Evolutionary conservation across 2,797 vertebrate species (phyloP).

Genomic region (Lacerta bilineata): DNA sequence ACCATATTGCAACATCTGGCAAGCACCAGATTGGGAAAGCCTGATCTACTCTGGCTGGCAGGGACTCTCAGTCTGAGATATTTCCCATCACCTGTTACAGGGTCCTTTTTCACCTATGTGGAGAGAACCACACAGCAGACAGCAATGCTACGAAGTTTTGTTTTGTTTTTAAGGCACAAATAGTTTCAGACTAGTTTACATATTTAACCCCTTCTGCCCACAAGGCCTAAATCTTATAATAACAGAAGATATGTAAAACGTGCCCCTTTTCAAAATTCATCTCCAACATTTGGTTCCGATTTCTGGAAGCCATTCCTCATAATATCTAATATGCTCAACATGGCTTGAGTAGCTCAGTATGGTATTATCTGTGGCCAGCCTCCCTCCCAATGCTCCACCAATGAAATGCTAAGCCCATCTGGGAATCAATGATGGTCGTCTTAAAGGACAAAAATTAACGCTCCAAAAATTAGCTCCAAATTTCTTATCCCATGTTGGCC

Average conservation of each 20-base stretch:
- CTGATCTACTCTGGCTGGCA: too few relatives aligned
- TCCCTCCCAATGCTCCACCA: not conserved
- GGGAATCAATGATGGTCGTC: not conserved
- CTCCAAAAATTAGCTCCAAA: not conserved
- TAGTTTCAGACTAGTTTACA: not conserved
- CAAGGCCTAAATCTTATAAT: not conserved
- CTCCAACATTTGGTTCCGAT: conserved; percentile 1
- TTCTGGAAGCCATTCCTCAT: conserved; percentile 21
- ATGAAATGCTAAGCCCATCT: not conserved
- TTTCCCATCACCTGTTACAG: not conserved
- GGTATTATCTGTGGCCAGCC: not conserved
- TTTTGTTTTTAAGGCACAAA: not conserved
- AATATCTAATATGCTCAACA: not conserved
- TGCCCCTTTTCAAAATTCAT: conserved; percentile 3
- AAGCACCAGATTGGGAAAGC: not conserved
- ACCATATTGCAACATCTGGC: too few relatives aligned
- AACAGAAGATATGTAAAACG: not conserved
- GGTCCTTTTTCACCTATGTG: not conserved
- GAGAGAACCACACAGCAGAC: not conserved
- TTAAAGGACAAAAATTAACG: not conserved
- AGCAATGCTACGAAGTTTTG: not conserved
- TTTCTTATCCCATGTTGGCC: not conserved
- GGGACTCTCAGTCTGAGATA: not conserved
- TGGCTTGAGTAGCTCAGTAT: not conserved
- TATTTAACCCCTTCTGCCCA: not conserved